Evolutionary conservation across 1,140 invertebrate genomes (phyloP).

Genomic region (Caenorhabditis remanei): DNA sequence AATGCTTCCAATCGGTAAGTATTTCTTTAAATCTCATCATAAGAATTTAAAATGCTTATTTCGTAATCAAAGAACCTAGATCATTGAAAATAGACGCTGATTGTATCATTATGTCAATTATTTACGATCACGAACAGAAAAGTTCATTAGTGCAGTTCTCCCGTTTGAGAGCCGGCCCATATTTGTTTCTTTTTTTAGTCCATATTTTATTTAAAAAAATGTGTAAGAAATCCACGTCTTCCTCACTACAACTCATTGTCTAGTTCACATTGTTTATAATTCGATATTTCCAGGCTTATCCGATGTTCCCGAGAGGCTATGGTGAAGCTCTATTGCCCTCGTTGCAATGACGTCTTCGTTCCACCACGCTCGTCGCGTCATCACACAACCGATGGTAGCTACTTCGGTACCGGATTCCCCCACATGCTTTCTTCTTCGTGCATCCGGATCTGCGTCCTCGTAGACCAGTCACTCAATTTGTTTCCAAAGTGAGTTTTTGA

Average conservation of each 20-base stretch:
- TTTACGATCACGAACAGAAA: too few relatives aligned
- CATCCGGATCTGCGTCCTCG: conserved; percentile 99
- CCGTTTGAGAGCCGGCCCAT: too few relatives aligned
- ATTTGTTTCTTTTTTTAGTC: too few relatives aligned
- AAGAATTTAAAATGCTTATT: neutral
- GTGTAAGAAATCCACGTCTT: too few relatives aligned
- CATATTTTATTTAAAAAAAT: too few relatives aligned
- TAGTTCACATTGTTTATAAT: neutral
- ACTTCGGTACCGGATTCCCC: conserved; percentile 99
- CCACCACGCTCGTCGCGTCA: conserved; percentile 99
- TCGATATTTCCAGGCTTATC: conserved; percentile 85
- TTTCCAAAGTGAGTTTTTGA: conserved; percentile 83
- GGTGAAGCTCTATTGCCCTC: conserved; percentile 99
- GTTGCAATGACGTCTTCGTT: conserved; percentile 96
- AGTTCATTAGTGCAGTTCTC: too few relatives aligned
- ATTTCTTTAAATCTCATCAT: neutral
- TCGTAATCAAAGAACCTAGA: neutral
- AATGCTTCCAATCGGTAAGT: conserved; percentile 93
- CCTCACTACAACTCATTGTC: too few relatives aligned
- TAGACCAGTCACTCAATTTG: conserved; percentile 94
- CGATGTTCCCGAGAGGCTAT: conserved; percentile 97
- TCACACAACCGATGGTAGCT: conserved; percentile 96
- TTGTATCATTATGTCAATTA: too few relatives aligned
- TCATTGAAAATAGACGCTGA: too few relatives aligned
- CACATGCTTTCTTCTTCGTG: conserved; percentile 99